Evolutionary conservation across 2,113 vertebrate species (phyloP).

Genomic region (Mus pahari): DNA sequence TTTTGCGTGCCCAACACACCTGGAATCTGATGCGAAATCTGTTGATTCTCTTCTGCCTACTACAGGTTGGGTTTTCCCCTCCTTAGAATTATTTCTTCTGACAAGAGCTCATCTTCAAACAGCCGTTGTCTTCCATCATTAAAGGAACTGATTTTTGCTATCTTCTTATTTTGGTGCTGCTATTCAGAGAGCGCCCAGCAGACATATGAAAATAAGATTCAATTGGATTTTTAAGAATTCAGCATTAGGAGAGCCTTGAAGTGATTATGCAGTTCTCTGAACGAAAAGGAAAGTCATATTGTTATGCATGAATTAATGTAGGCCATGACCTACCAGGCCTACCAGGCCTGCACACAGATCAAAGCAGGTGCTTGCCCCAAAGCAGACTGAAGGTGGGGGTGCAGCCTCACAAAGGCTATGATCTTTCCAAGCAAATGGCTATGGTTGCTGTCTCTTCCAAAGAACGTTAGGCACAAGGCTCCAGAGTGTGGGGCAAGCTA

Average conservation of each 20-base stretch:
- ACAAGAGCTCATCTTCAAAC: conserved; percentile 34
- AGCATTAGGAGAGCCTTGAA: conserved; percentile 60
- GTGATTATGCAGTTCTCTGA: conserved; percentile 62
- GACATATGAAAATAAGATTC: conserved; percentile 66
- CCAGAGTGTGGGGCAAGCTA: background rate
- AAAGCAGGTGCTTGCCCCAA: conserved; percentile 70
- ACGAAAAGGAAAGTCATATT: conserved; percentile 74
- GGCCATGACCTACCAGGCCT: conserved; percentile 80
- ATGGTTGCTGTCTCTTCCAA: background rate
- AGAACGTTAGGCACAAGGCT: background rate
- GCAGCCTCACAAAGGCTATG: conserved; percentile 65
- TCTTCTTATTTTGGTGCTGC: conserved; percentile 41
- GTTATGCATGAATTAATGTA: conserved; percentile 78
- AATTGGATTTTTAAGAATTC: conserved; percentile 62
- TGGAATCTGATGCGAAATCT: conserved; percentile 5
- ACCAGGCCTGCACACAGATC: conserved; percentile 76
- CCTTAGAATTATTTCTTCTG: conserved; percentile 15
- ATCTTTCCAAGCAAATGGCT: conserved; percentile 50
- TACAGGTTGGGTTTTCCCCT: background rate
- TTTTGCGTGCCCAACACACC: background rate
- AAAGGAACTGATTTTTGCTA: conserved; percentile 46
- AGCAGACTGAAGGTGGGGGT: conserved; percentile 54
- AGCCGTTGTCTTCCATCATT: conserved; percentile 50
- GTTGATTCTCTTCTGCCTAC: conserved; percentile 48
- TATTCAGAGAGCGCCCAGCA: conserved; percentile 47